Evolutionary conservation across 1,140 invertebrate genomes (phyloP).

Genomic region (Pogonus chalceus): DNA sequence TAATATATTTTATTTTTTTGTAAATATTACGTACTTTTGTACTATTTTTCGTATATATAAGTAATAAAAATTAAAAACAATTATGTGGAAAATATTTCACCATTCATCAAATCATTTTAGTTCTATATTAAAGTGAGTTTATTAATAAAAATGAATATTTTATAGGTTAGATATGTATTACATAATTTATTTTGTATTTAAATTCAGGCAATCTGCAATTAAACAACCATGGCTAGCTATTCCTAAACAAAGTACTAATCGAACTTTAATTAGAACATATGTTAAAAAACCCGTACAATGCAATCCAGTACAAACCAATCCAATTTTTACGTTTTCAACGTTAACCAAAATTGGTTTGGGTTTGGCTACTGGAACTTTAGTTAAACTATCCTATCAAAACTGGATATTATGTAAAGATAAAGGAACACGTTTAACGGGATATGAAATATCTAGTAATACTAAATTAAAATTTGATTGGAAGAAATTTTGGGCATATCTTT

Average conservation of each 20-base stretch:
- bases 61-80: background rate
- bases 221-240: background rate
- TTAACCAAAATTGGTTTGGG: slow-evolving; percentile 19
- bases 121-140: slow-evolving; percentile 5
- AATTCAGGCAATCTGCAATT: background rate
- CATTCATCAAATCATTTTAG: background rate
- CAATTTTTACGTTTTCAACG: slow-evolving; percentile 9
- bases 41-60: background rate
- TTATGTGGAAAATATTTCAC: slow-evolving; percentile 12
- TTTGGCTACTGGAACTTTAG: slow-evolving; percentile 18
- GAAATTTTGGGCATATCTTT: slow-evolving; percentile 51
- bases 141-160: slow-evolving; percentile 4
- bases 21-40: background rate
- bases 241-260: background rate
- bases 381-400: slow-evolving; percentile 20
- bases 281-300: background rate
- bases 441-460: slow-evolving; percentile 17
- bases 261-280: slow-evolving; percentile 3
- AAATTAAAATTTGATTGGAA: slow-evolving; percentile 50
- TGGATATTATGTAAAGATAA: slow-evolving; percentile 24
- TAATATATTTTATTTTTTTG: background rate
- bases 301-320: background rate
- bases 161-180: slow-evolving; percentile 1
- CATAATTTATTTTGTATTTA: slow-evolving; percentile 8
- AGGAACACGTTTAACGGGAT: slow-evolving; percentile 27